Conservation (phyloP, 2,113 vertebrate species). For the Petromus typicus region DNA sequence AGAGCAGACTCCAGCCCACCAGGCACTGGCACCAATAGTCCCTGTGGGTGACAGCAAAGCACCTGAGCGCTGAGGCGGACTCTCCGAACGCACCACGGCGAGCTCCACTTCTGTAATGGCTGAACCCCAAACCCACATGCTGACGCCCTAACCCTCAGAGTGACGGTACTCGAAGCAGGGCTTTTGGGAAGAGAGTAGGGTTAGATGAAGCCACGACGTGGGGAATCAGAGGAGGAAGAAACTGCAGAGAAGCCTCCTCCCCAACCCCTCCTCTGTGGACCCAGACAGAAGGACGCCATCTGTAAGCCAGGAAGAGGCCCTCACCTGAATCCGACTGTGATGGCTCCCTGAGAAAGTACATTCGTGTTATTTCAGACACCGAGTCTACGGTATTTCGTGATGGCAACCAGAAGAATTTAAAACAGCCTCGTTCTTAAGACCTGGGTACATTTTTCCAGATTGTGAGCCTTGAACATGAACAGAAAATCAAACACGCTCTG, state of each 20-base stretch:
- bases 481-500: neutral
- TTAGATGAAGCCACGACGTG: neutral
- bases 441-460: neutral
- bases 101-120: neutral
- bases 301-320: neutral
- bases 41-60: fast-evolving
- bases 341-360: neutral
- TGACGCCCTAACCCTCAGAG: neutral
- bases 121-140: neutral
- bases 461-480: neutral
- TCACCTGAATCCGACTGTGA: neutral
- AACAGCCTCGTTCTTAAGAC: slow-evolving; percentile 25
- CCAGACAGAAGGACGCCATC: neutral
- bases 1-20: neutral
- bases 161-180: neutral
- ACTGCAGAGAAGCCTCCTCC: neutral
- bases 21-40: neutral
- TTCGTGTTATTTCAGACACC: neutral
- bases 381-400: neutral
- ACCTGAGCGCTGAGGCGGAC: neutral
- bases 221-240: neutral
- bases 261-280: neutral
- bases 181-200: neutral
- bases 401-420: neutral
- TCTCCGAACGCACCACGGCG: neutral